Percentiles rank a stretch among this genome's conserved stretches.
phyloP scores from a whole-genome alignment of 2,113 vertebrate species.

The Salvator merianae region DNA sequence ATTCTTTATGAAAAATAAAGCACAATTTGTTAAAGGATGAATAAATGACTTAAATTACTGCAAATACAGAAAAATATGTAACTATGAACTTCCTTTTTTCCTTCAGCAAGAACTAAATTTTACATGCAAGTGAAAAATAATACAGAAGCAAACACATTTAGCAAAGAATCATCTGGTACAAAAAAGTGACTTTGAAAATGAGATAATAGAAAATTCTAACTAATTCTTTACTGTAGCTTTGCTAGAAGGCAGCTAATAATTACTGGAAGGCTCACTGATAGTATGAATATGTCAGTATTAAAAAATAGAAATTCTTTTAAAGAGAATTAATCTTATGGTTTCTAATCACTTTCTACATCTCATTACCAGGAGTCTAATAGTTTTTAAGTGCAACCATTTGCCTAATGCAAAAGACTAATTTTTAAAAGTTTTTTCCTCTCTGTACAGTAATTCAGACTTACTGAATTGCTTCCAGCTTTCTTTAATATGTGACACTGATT shows the following conservation, averaged over 20 bases:
- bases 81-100: not conserved
- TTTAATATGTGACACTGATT: constrained; percentile 44
- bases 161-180: constrained; percentile 3
- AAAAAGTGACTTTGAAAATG: not conserved
- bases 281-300: constrained; percentile 18
- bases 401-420: constrained; percentile 39
- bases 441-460: constrained; percentile 45
- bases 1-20: not conserved
- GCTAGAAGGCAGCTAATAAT: constrained; percentile 32
- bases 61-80: not conserved
- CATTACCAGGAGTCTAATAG: constrained; percentile 51
- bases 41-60: not conserved
- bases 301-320: constrained; percentile 40
- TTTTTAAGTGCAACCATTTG: constrained; percentile 42
- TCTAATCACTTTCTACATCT: constrained; percentile 56
- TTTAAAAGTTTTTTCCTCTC: constrained; percentile 5
- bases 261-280: constrained; percentile 33
- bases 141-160: not conserved
- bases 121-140: not conserved
- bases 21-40: not conserved
- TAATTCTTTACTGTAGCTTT: constrained; percentile 26
- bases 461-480: constrained; percentile 33
- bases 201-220: constrained; percentile 28
- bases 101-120: not conserved
- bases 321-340: constrained; percentile 47